phyloP scores from a whole-genome alignment of 2,113 vertebrate genomes.

The Heterotis niloticus region DNA sequence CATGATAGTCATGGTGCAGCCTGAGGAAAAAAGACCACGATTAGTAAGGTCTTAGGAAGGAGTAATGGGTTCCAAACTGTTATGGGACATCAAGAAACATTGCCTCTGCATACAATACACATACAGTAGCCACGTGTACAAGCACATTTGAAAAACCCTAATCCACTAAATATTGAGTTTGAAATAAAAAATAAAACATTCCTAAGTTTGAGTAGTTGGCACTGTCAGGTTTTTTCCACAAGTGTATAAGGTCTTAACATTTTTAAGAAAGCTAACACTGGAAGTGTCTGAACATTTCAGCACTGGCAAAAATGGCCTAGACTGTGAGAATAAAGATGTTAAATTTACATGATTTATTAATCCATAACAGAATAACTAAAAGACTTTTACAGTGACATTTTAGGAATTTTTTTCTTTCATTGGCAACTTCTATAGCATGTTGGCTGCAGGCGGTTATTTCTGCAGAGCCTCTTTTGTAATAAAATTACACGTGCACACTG shows the following conservation, averaged over 20 bases:
- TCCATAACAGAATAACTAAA: not conserved
- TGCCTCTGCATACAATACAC: no score
- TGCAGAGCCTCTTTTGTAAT: not conserved
- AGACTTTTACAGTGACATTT: not conserved
- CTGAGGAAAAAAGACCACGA: not conserved
- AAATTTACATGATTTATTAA: not conserved
- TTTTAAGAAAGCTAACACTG: no score
- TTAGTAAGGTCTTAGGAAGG: not conserved
- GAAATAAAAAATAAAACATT: slow-evolving; percentile 25
- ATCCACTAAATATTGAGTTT: slow-evolving; percentile 1
- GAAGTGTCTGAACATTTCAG: no score
- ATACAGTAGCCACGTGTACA: slow-evolving; percentile 2
- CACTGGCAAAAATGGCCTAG: no score
- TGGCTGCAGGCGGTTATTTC: not conserved
- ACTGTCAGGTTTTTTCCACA: not conserved
- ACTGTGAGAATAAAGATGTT: not conserved
- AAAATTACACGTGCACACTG: not conserved
- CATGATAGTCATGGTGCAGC: not conserved
- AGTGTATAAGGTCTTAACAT: no score
- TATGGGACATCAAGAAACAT: not conserved
- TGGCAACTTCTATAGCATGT: no score
- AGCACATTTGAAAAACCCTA: slow-evolving; percentile 13
- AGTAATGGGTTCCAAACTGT: not conserved
- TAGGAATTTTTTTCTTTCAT: not conserved
- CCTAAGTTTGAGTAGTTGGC: slow-evolving; percentile 31